Evolutionary conservation across 2,797 vertebrate genomes (phyloP).

Genomic region (Sebastes dallii): DNA sequence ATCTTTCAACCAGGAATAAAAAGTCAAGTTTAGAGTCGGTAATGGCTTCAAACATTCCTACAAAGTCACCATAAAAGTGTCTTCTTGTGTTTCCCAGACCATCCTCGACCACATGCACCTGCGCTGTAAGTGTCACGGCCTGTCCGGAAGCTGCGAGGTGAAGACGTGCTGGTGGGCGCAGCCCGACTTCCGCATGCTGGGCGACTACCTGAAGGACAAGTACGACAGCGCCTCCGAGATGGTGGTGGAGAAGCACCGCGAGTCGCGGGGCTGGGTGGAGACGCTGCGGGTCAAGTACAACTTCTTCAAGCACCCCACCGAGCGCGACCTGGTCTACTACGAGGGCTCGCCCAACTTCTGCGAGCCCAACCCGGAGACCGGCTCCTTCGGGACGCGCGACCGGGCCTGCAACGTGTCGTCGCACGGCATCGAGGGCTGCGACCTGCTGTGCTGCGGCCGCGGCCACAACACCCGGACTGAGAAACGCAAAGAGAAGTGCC

Average conservation of each 20-base stretch:
- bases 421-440: constrained; percentile 96
- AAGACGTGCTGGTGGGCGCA: constrained; percentile 99
- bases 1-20: neutral
- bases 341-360: constrained; percentile 98
- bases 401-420: constrained; percentile 96
- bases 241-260: constrained; percentile 96
- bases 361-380: constrained; percentile 94
- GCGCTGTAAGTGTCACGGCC: constrained; percentile 96
- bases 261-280: constrained; percentile 96
- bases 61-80: neutral
- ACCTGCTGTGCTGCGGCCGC: constrained; percentile 95
- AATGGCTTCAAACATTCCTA: neutral
- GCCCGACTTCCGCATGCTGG: constrained; percentile 94
- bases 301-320: constrained; percentile 96
- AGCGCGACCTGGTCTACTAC: constrained; percentile 96
- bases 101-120: constrained; percentile 99
- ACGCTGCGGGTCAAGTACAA: constrained; percentile 94
- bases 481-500: constrained; percentile 96
- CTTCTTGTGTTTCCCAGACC: constrained; percentile 80
- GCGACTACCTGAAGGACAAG: constrained; percentile 97
- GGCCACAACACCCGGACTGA: constrained; percentile 98
- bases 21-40: neutral
- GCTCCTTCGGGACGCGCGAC: constrained; percentile 95
- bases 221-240: constrained; percentile 99
- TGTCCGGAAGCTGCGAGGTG: constrained; percentile 97